These are phyloP conservation scores for Indicator indicator DNA, from an alignment of 2,113 vertebrate genomes.

Conservation along the genomic window DNA sequence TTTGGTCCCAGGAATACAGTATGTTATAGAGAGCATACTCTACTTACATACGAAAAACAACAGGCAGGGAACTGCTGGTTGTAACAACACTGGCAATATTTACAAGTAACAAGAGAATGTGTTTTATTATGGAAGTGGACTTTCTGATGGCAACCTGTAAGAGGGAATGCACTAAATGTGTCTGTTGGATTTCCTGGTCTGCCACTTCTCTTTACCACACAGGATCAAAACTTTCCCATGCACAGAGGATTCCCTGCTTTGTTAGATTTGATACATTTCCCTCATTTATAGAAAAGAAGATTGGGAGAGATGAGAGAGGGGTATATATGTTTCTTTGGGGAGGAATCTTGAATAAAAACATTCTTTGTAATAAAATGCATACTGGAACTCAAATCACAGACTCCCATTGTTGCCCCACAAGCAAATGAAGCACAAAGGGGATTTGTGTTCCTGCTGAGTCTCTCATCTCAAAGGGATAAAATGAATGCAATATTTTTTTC, in stretches of 20 bases:
- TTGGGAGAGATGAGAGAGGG: neutral
- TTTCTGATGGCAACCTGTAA: neutral
- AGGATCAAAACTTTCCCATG: neutral
- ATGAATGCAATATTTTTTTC: neutral
- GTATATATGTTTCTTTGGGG: neutral
- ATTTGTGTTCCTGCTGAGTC: neutral
- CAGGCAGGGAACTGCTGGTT: neutral
- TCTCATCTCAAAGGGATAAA: neutral
- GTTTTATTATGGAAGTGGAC: neutral
- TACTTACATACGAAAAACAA: neutral
- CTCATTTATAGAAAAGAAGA: neutral
- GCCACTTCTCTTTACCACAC: neutral
- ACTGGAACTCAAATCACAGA: neutral
- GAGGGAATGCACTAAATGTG: neutral
- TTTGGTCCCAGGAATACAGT: neutral
- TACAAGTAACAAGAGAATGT: neutral
- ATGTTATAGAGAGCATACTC: neutral
- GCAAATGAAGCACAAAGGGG: neutral
- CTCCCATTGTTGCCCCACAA: neutral
- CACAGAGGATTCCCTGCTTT: neutral
- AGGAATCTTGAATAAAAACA: neutral
- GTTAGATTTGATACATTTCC: neutral
- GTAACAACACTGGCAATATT: neutral
- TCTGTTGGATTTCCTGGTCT: neutral
- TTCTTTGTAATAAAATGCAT: neutral